Evolutionary conservation across 2,888 invertebrate genomes (phyloP).

Genomic region (Machimus rusticus): DNA sequence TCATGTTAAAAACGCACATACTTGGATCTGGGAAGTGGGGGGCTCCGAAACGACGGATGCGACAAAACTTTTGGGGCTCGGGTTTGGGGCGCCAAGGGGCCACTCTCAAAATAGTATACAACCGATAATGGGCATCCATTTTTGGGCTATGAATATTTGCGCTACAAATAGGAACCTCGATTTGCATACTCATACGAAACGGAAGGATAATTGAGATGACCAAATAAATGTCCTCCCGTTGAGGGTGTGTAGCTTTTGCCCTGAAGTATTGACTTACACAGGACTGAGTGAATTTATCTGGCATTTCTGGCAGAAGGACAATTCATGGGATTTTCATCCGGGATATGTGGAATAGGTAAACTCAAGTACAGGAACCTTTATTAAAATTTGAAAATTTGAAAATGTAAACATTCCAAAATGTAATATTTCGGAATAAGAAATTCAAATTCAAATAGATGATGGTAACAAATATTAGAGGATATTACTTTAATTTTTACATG

Average conservation of each 20-base stretch:
- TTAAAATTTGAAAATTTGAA: not conserved
- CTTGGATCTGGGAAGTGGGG: not conserved
- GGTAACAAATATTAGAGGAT: no score
- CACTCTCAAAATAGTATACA: not conserved
- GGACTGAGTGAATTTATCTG: not conserved
- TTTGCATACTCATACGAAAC: constrained; percentile 23
- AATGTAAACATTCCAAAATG: no score
- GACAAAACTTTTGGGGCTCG: not conserved
- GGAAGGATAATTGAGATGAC: constrained; percentile 24
- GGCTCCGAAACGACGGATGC: not conserved
- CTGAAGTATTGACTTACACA: constrained; percentile 17
- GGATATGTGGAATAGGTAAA: not conserved
- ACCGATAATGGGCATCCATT: constrained; percentile 27
- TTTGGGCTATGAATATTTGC: constrained; percentile 29
- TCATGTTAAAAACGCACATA: constrained; percentile 14
- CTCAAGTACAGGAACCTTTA: not conserved
- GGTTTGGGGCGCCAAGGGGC: not conserved
- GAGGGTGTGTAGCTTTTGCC: not conserved
- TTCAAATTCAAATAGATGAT: no score
- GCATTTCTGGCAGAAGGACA: not conserved
- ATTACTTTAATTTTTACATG: no score
- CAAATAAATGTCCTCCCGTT: constrained; percentile 8
- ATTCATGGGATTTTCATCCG: not conserved
- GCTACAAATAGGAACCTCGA: not conserved
- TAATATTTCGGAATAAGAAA: no score